Base-by-base conservation (phyloP, 2,888 invertebrate genomes). In the Schizotus pectinicornis region DNA sequence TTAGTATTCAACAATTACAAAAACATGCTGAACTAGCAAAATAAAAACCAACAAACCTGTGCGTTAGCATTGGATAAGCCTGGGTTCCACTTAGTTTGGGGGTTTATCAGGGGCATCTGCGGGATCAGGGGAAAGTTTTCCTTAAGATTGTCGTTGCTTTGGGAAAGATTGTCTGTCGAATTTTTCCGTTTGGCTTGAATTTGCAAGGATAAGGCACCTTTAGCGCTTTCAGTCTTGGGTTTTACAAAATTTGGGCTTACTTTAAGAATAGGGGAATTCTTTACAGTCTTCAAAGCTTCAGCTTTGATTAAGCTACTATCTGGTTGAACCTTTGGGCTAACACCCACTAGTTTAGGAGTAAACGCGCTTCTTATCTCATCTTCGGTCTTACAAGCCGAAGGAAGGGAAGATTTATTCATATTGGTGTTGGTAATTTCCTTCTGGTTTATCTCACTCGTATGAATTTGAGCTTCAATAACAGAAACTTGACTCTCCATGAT, bases 161-260 rank as follows among this genome's bases (percentile, higher is more conserved):
- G 71, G 39, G 56, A 56, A 13, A 60, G 34, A 51, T 61, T 56
- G 39, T 56, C 56, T 1, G 68, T 68, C 6, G 70, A 65, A 14
- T 70, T 66, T 62, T 77, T 77, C 11, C 67, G 65, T 66, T 74
- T 78, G 6, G 78, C 76, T 61, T 77, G 74, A 22, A 79, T 71
- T 60, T 79, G 77, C 39, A 70, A 64, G 7, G 77, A 74, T 6
- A 79, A 59, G 2, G 77, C 78, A 12, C 78, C 78, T 70, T 77
- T 77, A 1, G 74, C 74, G 58, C 74, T 77, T 58, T 74, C 73
- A 11, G 67, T 72, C 52, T 74, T 73, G 30, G 79, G 76, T 59
- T 77, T 76, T 7, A 85, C 81, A 57, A 85, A 77, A 74, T 85
- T 85, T 0, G 86, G 84, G 60, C 84, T 85, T 0, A 85, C 84